phyloP scores from a whole-genome alignment of 2,888 invertebrate species.

The Dione juno region DNA sequence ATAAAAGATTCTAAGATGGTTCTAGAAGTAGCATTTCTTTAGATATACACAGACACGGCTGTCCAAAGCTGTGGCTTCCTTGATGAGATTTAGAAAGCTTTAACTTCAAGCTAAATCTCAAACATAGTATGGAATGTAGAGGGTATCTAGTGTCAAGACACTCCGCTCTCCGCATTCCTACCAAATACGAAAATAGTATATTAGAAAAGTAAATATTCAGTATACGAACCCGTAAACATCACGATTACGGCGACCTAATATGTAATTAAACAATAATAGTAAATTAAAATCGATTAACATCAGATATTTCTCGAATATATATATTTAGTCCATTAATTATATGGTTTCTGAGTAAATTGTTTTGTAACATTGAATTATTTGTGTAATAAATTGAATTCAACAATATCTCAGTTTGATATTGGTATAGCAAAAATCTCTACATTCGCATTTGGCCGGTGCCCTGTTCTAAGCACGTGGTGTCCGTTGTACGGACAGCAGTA shows the following conservation, averaged over 20 bases:
- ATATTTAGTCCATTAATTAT: conserved; percentile 10
- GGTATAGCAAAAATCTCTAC: conserved; percentile 55
- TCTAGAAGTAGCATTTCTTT: too few species aligned
- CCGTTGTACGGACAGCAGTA: conserved; percentile 45
- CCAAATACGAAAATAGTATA: too few species aligned
- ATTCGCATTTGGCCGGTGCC: conserved; percentile 47
- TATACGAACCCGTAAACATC: too few species aligned
- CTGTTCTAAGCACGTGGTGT: conserved; percentile 46
- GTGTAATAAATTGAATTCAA: conserved; percentile 33
- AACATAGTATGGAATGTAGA: too few species aligned
- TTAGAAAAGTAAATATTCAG: background rate
- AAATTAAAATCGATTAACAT: conserved; percentile 21
- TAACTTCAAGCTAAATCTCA: too few species aligned
- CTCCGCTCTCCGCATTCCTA: too few species aligned
- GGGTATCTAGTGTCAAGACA: too few species aligned
- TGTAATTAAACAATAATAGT: conserved; percentile 17
- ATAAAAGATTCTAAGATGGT: too few species aligned
- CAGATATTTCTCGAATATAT: conserved; percentile 18
- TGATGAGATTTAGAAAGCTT: too few species aligned
- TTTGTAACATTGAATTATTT: conserved; percentile 35
- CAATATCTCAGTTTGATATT: conserved; percentile 41
- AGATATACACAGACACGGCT: too few species aligned
- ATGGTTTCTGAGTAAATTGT: conserved; percentile 33
- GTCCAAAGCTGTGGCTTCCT: too few species aligned
- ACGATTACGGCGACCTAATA: background rate